Percentiles rank a stretch among this genome's conserved stretches.
Evolutionary conservation across 2,888 invertebrate species (phyloP).

Genomic region (Amblyjoppa proteus): DNA sequence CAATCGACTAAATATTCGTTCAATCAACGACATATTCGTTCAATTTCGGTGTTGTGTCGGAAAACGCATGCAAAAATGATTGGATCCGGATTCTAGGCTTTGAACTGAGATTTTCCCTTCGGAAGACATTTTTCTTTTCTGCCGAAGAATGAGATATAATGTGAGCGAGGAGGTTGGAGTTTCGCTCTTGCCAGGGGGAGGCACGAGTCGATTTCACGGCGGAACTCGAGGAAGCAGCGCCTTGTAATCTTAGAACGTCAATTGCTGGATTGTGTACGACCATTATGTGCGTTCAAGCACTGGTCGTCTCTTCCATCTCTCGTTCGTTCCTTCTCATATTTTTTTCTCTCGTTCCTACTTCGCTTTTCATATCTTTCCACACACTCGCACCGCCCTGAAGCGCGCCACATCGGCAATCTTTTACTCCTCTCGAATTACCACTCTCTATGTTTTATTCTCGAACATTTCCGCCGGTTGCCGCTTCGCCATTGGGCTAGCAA

Average conservation of each 20-base stretch:
- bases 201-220: constrained; percentile 54
- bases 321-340: constrained; percentile 25
- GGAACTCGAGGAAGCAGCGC: constrained; percentile 38
- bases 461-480: constrained; percentile 14
- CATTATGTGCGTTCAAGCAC: constrained; percentile 56
- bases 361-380: constrained; percentile 36
- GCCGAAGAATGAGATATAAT: background rate
- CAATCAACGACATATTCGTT: too few species aligned
- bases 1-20: too few species aligned
- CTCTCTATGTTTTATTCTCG: constrained; percentile 6
- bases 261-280: constrained; percentile 61
- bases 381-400: constrained; percentile 31
- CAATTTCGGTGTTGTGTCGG: background rate
- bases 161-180: constrained; percentile 1
- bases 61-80: background rate
- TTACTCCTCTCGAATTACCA: constrained; percentile 35
- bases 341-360: constrained; percentile 28
- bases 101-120: background rate
- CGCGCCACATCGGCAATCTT: constrained; percentile 37
- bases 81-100: background rate
- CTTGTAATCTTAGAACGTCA: constrained; percentile 64
- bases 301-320: constrained; percentile 27
- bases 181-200: constrained; percentile 28
- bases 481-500: constrained; percentile 1
- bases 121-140: background rate